Percentiles rank a stretch among this genome's conserved stretches.
phyloP scores from a whole-genome alignment of 2,888 invertebrate genomes.

The Dynastes maya region DNA sequence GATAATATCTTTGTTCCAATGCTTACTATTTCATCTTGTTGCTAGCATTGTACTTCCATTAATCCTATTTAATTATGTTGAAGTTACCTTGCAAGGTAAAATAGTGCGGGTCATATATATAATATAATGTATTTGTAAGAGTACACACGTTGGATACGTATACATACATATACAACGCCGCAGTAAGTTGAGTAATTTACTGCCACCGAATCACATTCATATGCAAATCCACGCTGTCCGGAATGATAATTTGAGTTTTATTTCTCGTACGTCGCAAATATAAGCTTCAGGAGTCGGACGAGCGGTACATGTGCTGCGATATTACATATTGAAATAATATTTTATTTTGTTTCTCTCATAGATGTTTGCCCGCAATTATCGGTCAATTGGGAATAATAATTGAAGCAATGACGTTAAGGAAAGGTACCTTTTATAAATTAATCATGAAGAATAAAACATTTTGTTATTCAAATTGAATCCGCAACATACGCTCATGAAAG shows the following conservation, averaged over 20 bases:
- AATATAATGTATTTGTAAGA: conserved; percentile 22
- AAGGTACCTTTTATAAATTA: too few species aligned
- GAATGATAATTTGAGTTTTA: conserved; percentile 42
- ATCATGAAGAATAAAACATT: too few species aligned
- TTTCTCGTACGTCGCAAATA: conserved; percentile 32
- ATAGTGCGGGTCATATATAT: conserved; percentile 6
- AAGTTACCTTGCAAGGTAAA: conserved; percentile 48
- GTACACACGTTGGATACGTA: conserved; percentile 8
- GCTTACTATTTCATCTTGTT: conserved; percentile 4
- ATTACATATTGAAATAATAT: too few species aligned
- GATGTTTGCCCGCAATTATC: too few species aligned
- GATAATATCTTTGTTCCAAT: neutral
- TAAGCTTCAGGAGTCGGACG: neutral
- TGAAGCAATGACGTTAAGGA: too few species aligned
- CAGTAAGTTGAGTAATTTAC: conserved; percentile 51
- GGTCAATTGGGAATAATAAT: too few species aligned
- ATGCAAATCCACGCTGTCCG: conserved; percentile 47
- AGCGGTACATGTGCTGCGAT: neutral
- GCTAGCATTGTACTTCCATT: neutral
- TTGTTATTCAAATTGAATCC: too few species aligned
- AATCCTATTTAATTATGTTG: conserved; percentile 26
- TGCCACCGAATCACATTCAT: conserved; percentile 49
- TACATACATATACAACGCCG: conserved; percentile 36
- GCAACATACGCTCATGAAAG: too few species aligned
- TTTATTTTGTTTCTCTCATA: too few species aligned